Conservation (phyloP, 2,797 vertebrate genomes). For the Natrix natrix region DNA sequence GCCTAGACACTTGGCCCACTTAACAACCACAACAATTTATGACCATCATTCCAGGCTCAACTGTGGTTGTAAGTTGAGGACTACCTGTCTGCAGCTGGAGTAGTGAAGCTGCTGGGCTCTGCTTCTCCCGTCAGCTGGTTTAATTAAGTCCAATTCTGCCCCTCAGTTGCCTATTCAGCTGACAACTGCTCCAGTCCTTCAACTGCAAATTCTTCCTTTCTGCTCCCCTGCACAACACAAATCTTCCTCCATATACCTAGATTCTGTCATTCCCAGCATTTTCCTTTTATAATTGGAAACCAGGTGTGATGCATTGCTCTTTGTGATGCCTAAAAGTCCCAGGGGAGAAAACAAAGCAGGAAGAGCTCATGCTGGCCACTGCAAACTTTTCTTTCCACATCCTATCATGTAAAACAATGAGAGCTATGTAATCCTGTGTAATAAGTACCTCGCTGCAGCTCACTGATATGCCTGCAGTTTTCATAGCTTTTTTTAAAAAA, state of each 20-base stretch:
- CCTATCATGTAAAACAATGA: neutral
- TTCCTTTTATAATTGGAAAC: neutral
- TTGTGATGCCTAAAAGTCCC: neutral
- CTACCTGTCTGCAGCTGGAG: neutral
- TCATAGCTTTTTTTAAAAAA: neutral
- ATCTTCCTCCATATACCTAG: neutral
- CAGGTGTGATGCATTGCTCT: neutral
- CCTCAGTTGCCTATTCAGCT: neutral
- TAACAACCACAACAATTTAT: neutral
- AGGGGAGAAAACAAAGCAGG: neutral
- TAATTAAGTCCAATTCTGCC: neutral
- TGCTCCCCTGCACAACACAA: neutral
- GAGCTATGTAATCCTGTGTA: neutral
- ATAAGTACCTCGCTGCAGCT: neutral
- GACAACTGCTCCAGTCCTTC: neutral
- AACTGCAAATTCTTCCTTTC: neutral
- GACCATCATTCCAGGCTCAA: neutral
- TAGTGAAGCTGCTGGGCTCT: neutral
- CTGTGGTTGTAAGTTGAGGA: neutral
- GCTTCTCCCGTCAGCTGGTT: neutral
- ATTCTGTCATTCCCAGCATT: neutral
- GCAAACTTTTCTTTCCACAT: neutral
- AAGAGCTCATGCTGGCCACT: neutral
- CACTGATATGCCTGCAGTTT: neutral
- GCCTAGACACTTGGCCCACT: neutral